Base-by-base conservation (phyloP, 2,888 invertebrate species). In the Aleiodes leptofemur region DNA sequence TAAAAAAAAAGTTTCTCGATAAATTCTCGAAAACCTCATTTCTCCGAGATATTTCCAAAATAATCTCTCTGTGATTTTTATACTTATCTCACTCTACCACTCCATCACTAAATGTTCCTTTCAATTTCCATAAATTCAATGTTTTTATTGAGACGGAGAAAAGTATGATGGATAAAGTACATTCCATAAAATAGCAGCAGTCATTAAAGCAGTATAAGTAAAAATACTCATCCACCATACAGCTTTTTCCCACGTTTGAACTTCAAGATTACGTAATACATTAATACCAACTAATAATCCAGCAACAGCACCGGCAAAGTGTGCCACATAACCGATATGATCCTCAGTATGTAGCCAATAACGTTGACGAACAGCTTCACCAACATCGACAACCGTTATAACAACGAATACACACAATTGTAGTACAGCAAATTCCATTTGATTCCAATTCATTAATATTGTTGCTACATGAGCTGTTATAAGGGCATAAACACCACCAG, bases 401-500 rank as follows among this genome's bases (percentile, higher is more conserved):
- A 97, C 89, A 0, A 97, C 82, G 86, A 99, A 96, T 23, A 97
- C 93, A 7, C 96, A 87, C 31, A 98, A 91, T 85, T 98, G 96
- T 8, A 96, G 91, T 80, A 95, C 92, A 0, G 97, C 97, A 87
- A 95, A 97, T 85, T 98, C 96, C 99, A 99, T 99, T 90, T 99
- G 97, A 14, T 93, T 92, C 96, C 98, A 99, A 90, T 99, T 99
- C 94, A 97, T 94, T 72, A 97, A 93, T 74, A 98, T 96, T 51
- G 96, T 96, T 2, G 98, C 96, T 70, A 98, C 93, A 86, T 98
- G 98, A 0, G 98, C 98, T 0, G 97, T 95, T 64, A 98, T 95
- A 11, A 98, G 90, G 0, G 98, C 97, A 86, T 98, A 98, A 6
- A 98, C 98, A 0, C 98, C 98, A 0, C 98, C 98, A 43, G 97